These are phyloP conservation scores for Ornithorhynchus anatinus DNA, from an alignment of 2,113 vertebrate species.

Conservation along the genomic window DNA sequence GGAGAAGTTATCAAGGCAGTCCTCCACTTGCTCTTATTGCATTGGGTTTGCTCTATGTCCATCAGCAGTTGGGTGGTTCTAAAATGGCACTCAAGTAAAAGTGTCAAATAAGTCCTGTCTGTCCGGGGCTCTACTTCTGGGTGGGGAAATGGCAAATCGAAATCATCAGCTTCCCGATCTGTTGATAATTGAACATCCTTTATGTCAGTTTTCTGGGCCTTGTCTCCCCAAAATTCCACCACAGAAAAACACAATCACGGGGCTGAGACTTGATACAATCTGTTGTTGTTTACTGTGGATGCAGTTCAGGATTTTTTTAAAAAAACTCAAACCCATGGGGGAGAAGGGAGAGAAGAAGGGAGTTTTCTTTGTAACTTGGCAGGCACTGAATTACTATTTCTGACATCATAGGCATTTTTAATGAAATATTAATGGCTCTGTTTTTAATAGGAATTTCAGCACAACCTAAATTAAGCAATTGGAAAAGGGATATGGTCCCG, in stretches of 20 bases:
- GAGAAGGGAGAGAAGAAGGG: background rate
- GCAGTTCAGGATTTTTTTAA: constrained; percentile 3
- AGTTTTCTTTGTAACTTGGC: constrained; percentile 26
- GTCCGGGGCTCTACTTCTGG: background rate
- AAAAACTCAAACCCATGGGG: background rate
- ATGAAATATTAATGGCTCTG: constrained; percentile 61
- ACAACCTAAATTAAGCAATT: constrained; percentile 57
- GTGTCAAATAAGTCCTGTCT: background rate
- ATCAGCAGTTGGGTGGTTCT: background rate
- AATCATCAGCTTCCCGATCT: background rate
- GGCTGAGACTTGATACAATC: rapidly evolving
- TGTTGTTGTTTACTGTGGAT: background rate
- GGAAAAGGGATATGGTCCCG: constrained; percentile 65
- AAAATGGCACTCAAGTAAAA: background rate
- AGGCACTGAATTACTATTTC: constrained; percentile 13
- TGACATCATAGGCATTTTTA: constrained; percentile 59
- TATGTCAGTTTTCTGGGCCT: background rate
- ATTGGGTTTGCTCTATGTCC: background rate
- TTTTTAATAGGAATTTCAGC: constrained; percentile 65
- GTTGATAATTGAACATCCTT: background rate
- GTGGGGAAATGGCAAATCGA: background rate
- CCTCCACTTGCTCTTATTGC: background rate
- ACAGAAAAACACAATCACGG: background rate
- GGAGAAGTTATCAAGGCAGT: background rate
- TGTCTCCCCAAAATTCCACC: background rate